Base-by-base conservation (phyloP, 64 coral and sea anemone genomes). In the Trachythela sp. region DNA sequence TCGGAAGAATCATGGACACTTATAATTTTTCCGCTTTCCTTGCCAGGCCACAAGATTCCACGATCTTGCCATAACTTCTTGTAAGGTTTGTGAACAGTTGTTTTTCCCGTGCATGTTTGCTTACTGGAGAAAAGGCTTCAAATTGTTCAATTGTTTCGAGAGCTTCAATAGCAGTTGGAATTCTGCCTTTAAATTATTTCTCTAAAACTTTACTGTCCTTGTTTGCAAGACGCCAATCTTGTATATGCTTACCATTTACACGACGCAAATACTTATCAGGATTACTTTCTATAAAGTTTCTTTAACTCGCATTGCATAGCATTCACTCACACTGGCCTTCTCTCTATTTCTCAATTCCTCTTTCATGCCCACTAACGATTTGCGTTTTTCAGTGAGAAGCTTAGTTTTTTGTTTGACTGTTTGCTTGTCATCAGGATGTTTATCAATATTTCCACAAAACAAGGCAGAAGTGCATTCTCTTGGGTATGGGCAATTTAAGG, bases 401-500 rank as follows among this genome's bases (percentile, higher is more conserved):
- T 85, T 84, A 14, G 35, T 59, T 54, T 84, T 49, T 60, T 84
- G 20, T 54, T 90, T 90, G 8, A 90, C 27, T 18, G 83, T 13
- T 24, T 84, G 36, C 56, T 85, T 90, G 2, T 90, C 89, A 1
- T 85, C 52, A 14, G 89, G 80, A 32, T 90, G 89, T 64, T 90
- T 90, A 18, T 59, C 72, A 4, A 90, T 85, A 84, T 90, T 90
- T 56, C 56, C 56, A 60, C 80, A 90, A 67, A 40, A 90, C 36
- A 39, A 48, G 29, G 89, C 49, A 90, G 83, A 85, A 17, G 54
- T 26, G 56, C 89, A 90, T 36, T 77, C 48, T 31, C 36, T 40
- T 39, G 89, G 83, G 31, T 90, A 90, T 14, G 89, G 89, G 36
- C 80, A 90, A 85, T 90, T 90, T 67, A 85, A 85, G 20, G 54